A percentile compares a stretch with the other conserved stretches of the same genome.
Conservation (phyloP, 2,888 invertebrate genomes). For the Imbricaverruca yamaguchii region DNA sequence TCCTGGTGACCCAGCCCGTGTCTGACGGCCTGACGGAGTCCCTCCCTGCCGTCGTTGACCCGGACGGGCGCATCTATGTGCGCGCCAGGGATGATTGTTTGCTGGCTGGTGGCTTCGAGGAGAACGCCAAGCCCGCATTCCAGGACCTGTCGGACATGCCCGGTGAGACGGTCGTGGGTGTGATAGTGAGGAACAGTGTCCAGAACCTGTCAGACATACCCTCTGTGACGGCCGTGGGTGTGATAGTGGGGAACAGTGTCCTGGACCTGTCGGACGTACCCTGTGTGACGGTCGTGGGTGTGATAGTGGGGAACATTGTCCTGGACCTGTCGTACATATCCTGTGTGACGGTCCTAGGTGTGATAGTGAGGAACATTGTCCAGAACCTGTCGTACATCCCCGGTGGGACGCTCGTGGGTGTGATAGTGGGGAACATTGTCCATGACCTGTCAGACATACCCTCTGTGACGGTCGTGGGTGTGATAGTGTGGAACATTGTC, state of each 20-base stretch:
- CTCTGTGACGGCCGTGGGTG: too few species aligned
- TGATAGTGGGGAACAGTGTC: too few species aligned
- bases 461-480: not conserved
- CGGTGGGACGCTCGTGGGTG: too few species aligned
- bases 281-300: too few species aligned
- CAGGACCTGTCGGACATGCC: slow-evolving; percentile 49
- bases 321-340: slow-evolving; percentile 49
- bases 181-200: too few species aligned
- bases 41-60: slow-evolving; percentile 66
- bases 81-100: slow-evolving; percentile 76
- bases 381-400: too few species aligned
- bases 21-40: slow-evolving; percentile 33
- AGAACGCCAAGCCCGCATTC: slow-evolving; percentile 80
- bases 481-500: too few species aligned
- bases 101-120: slow-evolving; percentile 85
- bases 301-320: slow-evolving; percentile 37
- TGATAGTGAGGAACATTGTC: too few species aligned
- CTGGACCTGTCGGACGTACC: too few species aligned
- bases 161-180: not conserved
- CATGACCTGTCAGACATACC: slow-evolving; percentile 49
- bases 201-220: too few species aligned
- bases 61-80: slow-evolving; percentile 77
- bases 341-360: not conserved
- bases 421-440: slow-evolving; percentile 37
- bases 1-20: slow-evolving; percentile 77